Percentiles rank a stretch among this genome's conserved stretches.
Evolutionary conservation across 1,140 invertebrate genomes (phyloP).

Genomic region (Brachionus angularis): DNA sequence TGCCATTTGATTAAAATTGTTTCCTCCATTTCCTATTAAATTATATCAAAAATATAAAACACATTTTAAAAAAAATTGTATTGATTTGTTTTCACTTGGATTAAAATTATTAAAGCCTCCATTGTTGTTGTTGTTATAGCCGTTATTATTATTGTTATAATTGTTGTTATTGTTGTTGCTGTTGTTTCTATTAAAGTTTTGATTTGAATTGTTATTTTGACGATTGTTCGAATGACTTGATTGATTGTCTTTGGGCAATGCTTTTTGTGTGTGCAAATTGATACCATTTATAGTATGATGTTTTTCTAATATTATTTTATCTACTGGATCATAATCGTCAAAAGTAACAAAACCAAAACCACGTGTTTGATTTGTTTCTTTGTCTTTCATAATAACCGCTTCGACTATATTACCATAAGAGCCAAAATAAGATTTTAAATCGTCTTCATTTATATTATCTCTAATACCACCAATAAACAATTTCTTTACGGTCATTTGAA

Average conservation of each 20-base stretch:
- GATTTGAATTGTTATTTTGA: not conserved
- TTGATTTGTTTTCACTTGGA: not conserved
- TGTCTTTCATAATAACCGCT: constrained; percentile 63
- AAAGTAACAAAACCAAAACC: constrained; percentile 93
- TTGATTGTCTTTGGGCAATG: constrained; percentile 58
- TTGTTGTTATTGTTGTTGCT: not conserved
- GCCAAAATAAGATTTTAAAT: constrained; percentile 78
- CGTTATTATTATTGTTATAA: not conserved
- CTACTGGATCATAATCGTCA: constrained; percentile 64
- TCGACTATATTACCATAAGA: constrained; percentile 68
- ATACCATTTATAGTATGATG: constrained; percentile 58
- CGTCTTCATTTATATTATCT: constrained; percentile 50
- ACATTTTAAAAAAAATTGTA: not conserved
- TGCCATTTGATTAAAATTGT: too few relatives aligned
- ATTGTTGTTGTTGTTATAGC: not conserved
- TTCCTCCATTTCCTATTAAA: constrained; percentile 82
- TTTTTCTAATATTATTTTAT: constrained; percentile 53
- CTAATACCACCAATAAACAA: constrained; percentile 84
- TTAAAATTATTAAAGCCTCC: not conserved
- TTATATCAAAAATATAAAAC: too few relatives aligned
- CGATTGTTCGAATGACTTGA: constrained; percentile 4
- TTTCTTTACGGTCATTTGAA: constrained; percentile 88
- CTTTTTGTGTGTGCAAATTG: constrained; percentile 61
- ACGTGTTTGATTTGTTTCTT: constrained; percentile 78
- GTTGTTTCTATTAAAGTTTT: not conserved